phyloP scores from a whole-genome alignment of 2,888 invertebrate species.

The Hyalella azteca region DNA sequence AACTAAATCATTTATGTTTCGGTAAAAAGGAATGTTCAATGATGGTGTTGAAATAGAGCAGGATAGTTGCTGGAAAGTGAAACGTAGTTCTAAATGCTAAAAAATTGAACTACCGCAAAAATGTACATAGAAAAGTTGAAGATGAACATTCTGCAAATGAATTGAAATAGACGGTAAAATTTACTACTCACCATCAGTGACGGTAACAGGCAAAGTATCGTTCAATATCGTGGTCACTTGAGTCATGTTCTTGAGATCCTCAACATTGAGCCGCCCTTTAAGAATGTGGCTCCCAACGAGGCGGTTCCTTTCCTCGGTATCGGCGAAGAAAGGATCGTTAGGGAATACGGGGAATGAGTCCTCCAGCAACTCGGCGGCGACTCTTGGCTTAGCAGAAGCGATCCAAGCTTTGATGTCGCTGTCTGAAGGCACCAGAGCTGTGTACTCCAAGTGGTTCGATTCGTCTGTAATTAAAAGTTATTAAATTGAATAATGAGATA shows the following conservation, averaged over 20 bases:
- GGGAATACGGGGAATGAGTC: slow-evolving; percentile 46
- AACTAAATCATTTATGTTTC: too few species aligned
- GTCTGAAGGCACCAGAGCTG: slow-evolving; percentile 49
- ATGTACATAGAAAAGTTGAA: too few species aligned
- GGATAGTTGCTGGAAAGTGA: too few species aligned
- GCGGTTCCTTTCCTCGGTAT: slow-evolving; percentile 63
- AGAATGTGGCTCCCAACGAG: slow-evolving; percentile 71
- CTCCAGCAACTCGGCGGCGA: neutral
- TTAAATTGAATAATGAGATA: too few species aligned
- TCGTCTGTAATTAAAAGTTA: slow-evolving; percentile 44
- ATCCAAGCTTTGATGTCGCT: neutral
- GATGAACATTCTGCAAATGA: too few species aligned
- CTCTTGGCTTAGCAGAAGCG: neutral
- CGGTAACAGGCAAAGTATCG: slow-evolving; percentile 67
- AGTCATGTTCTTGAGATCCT: slow-evolving; percentile 68
- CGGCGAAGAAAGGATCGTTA: slow-evolving; percentile 58
- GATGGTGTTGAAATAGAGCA: too few species aligned
- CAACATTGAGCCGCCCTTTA: slow-evolving; percentile 70
- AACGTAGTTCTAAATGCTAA: too few species aligned
- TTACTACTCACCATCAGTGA: slow-evolving; percentile 32
- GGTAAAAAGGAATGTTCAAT: too few species aligned
- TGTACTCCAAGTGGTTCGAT: slow-evolving; percentile 57
- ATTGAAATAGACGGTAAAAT: neutral
- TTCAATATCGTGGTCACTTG: slow-evolving; percentile 69
- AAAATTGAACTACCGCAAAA: too few species aligned